These are phyloP conservation scores for Phrynocephalus vlangalii DNA, from an alignment of 2,797 vertebrate genomes.

Conservation along the genomic window DNA sequence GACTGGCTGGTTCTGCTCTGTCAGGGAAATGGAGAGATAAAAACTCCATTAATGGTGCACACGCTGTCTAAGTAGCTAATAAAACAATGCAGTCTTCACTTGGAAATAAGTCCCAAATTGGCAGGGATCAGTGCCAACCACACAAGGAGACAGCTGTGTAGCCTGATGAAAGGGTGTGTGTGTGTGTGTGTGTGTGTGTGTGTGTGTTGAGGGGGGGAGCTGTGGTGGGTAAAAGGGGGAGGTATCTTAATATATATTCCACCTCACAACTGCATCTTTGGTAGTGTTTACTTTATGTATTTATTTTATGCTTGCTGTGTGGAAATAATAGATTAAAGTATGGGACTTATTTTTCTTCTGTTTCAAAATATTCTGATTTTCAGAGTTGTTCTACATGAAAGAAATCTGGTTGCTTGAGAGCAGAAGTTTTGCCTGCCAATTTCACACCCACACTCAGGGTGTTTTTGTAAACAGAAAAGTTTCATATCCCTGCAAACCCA, in stretches of 20 bases:
- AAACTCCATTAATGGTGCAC: constrained; percentile 68
- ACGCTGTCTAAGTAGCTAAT: constrained; percentile 64
- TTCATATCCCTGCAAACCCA: no score
- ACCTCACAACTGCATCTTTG: accelerated
- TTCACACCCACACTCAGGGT: no score
- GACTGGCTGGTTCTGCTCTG: constrained; percentile 75
- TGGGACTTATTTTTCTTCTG: not conserved
- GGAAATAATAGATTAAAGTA: not conserved
- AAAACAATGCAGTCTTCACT: constrained; percentile 67
- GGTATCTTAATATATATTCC: not conserved
- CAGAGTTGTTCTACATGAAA: not conserved
- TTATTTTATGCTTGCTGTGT: not conserved
- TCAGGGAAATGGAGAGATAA: constrained; percentile 79
- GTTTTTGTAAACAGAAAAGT: no score
- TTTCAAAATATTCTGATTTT: not conserved
- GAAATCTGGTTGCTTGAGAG: not conserved
- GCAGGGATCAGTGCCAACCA: constrained; percentile 64
- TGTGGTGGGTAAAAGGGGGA: no score
- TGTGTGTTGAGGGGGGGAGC: not conserved
- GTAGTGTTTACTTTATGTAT: not conserved
- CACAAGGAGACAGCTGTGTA: constrained; percentile 62
- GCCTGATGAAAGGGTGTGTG: constrained; percentile 21
- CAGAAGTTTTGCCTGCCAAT: not conserved
- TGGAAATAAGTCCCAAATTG: constrained; percentile 59
- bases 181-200: not conserved